Evolutionary conservation across 2,113 vertebrate species (phyloP).

Genomic region (Petroica traversi): DNA sequence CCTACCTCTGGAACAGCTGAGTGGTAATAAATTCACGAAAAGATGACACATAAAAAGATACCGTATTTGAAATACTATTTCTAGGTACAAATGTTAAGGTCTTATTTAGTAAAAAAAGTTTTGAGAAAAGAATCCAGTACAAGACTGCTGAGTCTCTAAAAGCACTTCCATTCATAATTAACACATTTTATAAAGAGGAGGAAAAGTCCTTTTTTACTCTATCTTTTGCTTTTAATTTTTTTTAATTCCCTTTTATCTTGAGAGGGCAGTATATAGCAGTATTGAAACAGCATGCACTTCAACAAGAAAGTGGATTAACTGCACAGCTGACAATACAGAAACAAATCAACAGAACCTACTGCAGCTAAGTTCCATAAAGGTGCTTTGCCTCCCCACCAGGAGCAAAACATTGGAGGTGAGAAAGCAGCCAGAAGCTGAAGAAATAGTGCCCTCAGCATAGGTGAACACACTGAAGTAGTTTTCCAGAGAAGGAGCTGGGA

Average conservation of each 20-base stretch:
- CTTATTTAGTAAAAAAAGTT: neutral
- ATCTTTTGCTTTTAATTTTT: neutral
- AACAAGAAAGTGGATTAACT: neutral
- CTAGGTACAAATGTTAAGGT: neutral
- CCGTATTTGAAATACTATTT: neutral
- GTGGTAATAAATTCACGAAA: neutral
- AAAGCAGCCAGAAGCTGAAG: neutral
- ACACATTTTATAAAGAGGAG: accelerated
- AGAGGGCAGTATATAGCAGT: neutral
- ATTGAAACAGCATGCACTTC: neutral
- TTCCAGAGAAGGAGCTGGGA: neutral
- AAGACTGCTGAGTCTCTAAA: neutral
- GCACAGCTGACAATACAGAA: neutral
- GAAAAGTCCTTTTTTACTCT: neutral
- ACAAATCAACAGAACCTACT: neutral
- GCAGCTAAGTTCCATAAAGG: neutral
- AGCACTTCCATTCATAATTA: neutral
- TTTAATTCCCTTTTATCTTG: neutral
- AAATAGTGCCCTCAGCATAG: neutral
- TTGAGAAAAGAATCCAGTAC: neutral
- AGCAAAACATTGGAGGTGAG: neutral
- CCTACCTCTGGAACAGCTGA: neutral
- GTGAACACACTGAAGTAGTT: neutral
- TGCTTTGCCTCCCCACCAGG: neutral
- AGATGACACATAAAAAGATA: neutral